Base-by-base conservation (phyloP, 2,888 invertebrate species). In the Pyrocoelia pectoralis region DNA sequence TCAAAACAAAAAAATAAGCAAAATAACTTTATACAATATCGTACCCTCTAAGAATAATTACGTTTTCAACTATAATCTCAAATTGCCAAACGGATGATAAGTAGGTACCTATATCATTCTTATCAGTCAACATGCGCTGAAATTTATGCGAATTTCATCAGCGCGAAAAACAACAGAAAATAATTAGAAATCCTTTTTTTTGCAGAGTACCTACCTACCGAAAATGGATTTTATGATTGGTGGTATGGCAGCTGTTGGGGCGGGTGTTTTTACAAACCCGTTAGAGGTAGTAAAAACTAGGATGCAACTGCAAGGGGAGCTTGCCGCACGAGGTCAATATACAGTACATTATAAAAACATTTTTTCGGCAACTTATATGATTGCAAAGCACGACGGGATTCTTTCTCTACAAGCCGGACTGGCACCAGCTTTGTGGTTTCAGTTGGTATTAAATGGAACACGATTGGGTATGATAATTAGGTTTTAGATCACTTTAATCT, bases 271-370 rank as follows among this genome's bases (percentile, higher is more conserved):
- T 76, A 94, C 94, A 0, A 96, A 96, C 79, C 96, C 96, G 0
- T 82, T 93, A 48, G 93, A 93, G 78, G 93, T 94, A 1, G 88
- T 95, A 10, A 97, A 97, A 82, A 95, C 93, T 0, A 85, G 95
- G n/a, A 87, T 96, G 74, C 96, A 97, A 77, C 83, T 97, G n/a
- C 96, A 97, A 77, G 93, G 93, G 0, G 93, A 96, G 80, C 77
- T 96, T 18, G 86, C 86, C 63, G 87, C 89, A 0, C 85, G 86
- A 41, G 94, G 94, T 0, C 82, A 88, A 0, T 93, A 95, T 75
- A 83, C 85, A 0, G 86, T 88, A 49, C 88, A 88, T 63, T 93
- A 93, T 73, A 89, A 86, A 67, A 92, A 91, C 70, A 89, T 95
- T 0, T 81, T 92, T 2, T 93, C 94, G 75, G 95, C 92, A 0